phyloP scores from a whole-genome alignment of 1,140 invertebrate species.

The Euwallacea similis region DNA sequence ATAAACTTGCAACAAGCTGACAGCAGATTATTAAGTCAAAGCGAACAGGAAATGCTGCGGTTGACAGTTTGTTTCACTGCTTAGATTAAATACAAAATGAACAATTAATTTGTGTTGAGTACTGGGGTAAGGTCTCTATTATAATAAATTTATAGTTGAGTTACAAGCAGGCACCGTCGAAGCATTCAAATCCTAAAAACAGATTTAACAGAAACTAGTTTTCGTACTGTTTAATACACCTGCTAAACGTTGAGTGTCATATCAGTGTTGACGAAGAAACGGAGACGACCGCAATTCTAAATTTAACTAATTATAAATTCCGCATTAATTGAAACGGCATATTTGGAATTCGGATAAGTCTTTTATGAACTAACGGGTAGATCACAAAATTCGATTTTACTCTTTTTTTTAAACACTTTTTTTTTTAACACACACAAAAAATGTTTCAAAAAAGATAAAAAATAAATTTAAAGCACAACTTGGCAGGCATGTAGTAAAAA shows the following conservation, averaged over 20 bases:
- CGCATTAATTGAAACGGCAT: no score
- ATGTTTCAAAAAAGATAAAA: no score
- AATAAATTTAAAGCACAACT: no score
- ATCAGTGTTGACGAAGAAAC: background rate
- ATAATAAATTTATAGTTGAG: background rate
- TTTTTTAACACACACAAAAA: no score
- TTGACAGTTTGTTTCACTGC: constrained; percentile 9
- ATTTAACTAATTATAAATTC: no score
- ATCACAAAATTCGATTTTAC: no score
- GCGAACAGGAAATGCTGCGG: background rate
- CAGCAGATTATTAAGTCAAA: constrained; percentile 10
- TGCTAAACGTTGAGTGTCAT: background rate
- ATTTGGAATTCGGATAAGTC: no score
- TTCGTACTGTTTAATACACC: background rate
- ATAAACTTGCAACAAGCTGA: constrained; percentile 12
- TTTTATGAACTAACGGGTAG: no score
- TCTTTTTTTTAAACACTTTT: no score
- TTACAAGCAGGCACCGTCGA: background rate
- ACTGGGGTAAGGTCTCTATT: background rate
- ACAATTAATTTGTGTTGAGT: background rate
- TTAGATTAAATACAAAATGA: constrained; percentile 1
- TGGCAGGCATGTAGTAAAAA: no score
- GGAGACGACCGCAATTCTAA: background rate
- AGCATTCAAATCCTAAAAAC: background rate
- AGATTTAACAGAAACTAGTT: background rate